Base-by-base conservation (phyloP, 2,113 vertebrate species). In the Emydocephalus ijimae region DNA sequence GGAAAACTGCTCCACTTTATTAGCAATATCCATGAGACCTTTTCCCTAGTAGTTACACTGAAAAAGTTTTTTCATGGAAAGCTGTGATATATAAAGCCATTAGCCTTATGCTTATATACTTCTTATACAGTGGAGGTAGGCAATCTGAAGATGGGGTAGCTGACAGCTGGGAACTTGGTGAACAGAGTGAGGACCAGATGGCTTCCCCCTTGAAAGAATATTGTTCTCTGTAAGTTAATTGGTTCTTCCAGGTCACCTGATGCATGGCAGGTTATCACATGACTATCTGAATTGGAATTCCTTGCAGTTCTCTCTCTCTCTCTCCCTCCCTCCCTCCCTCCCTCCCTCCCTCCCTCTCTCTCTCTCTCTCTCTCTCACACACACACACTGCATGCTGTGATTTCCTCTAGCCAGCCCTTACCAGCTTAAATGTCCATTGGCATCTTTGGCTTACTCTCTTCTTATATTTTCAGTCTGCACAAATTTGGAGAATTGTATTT, bases 1-100 rank as follows among this genome's bases (percentile, higher is more conserved):
- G n/a, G 9, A 55, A 56, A 11, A 90, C 57, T 85, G 26, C 52
- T 92, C 91, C 56, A 55, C 57, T 95, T 94, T 95, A 55, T 93
- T 91, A 86, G 93, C 85, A 18, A 29, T 43, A 81, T 81, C 18
- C 26, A 12, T 92, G 0, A 88, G 94, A 94, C 92, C 74, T 86
- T 91, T 94, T 94, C 85, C 20, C 0, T 50, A 87, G 87, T 43
- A 89, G 91, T n/a, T 92, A 6, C 48, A 45, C 43, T 18, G 90
- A 34, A 93, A 81, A 64, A 10, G 0, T 52, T 43, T 92, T 91
- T 90, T 29, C 59, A 64, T 48, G 0, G 10, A 48, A 61, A 59
- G 0, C 1, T 0, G 26, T 91, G 45, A 54, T 92, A 14, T 89
- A 4, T 55, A 34, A 57, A 50, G 2, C 0, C 86, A 0, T 52